A percentile compares a stretch with the other conserved stretches of the same genome.
Evolutionary conservation across 1,140 invertebrate genomes (phyloP).

Genomic region (Cryptotermes secundus): DNA sequence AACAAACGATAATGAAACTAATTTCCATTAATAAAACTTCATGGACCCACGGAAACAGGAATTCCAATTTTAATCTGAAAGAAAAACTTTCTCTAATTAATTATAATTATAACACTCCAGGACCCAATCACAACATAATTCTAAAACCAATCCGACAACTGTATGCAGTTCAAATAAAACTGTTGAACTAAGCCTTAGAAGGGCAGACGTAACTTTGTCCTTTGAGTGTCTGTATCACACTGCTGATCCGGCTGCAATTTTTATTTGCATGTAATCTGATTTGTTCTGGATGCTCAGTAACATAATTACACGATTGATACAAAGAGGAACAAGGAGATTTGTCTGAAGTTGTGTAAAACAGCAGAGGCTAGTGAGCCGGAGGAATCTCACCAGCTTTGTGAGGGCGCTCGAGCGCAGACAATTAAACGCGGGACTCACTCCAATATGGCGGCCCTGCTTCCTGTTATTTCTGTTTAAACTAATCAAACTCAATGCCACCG

Average conservation of each 20-base stretch:
- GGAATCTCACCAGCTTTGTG: constrained; percentile 12
- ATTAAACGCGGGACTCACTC: neutral
- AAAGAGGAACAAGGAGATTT: neutral
- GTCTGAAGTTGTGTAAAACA: neutral
- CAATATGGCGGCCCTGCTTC: neutral
- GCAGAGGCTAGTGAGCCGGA: neutral
- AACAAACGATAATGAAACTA: no score
- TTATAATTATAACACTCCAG: neutral
- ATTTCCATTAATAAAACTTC: no score
- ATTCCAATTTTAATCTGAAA: neutral
- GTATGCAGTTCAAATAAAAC: neutral
- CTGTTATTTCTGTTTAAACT: neutral
- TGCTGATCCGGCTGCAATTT: neutral
- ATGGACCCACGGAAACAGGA: no score
- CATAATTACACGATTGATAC: neutral
- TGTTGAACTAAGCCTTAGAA: neutral
- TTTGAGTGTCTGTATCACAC: neutral
- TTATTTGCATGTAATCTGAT: neutral
- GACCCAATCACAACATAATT: neutral
- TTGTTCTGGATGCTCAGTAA: neutral
- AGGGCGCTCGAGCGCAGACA: neutral
- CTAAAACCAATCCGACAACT: neutral
- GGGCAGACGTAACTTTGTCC: neutral
- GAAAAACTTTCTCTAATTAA: neutral
- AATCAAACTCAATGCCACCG: neutral